Percentiles rank a stretch among this genome's conserved stretches.
These are phyloP conservation scores for Streblospio benedicti DNA, from an alignment of 1,140 invertebrate species.

Conservation along the genomic window DNA sequence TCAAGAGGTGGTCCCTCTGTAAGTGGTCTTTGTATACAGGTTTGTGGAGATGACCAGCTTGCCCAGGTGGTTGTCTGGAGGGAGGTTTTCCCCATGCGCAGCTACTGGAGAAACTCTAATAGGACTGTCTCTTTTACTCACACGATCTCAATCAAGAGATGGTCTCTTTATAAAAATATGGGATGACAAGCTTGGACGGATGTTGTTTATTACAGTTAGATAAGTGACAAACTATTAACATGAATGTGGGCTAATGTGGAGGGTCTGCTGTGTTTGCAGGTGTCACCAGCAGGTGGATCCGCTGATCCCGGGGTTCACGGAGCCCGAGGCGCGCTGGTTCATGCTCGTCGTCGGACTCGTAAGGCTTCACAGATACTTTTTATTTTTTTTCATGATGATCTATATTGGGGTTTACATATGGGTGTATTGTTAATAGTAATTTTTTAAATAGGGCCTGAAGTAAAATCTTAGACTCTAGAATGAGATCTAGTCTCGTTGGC, in stretches of 20 bases:
- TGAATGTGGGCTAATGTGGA: too few relatives aligned
- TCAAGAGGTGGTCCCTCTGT: too few relatives aligned
- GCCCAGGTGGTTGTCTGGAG: constrained; percentile 44
- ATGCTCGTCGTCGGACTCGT: constrained; percentile 47
- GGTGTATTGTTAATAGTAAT: background rate
- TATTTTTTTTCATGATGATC: background rate
- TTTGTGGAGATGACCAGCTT: constrained; percentile 31
- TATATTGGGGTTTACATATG: background rate
- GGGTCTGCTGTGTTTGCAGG: too few relatives aligned
- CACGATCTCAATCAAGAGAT: too few relatives aligned
- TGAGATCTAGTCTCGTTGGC: background rate
- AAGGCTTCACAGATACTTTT: constrained; percentile 17
- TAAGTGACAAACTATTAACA: too few relatives aligned
- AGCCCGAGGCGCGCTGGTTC: constrained; percentile 36
- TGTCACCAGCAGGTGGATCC: constrained; percentile 20
- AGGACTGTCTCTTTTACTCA: too few relatives aligned
- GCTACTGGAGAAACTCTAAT: too few relatives aligned
- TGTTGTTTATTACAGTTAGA: too few relatives aligned
- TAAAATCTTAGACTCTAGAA: background rate
- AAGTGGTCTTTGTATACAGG: too few relatives aligned
- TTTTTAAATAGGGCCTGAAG: background rate
- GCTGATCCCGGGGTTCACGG: constrained; percentile 29
- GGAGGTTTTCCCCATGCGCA: constrained; percentile 39
- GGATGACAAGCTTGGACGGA: too few relatives aligned
- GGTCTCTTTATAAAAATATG: too few relatives aligned